phyloP scores from a whole-genome alignment of 2,888 invertebrate species.

The Watsonalla binaria region DNA sequence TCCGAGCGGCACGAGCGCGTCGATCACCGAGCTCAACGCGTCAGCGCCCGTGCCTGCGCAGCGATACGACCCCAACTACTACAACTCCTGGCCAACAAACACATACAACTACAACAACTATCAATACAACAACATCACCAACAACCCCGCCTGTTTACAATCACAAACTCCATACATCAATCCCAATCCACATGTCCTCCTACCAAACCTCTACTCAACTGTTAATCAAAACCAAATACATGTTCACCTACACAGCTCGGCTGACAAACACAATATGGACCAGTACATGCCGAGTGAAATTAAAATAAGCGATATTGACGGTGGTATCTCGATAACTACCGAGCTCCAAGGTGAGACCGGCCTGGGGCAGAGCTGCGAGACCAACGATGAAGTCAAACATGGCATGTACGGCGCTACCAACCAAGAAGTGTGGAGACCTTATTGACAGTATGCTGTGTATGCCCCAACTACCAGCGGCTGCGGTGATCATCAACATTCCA shows the following conservation, averaged over 20 bases:
- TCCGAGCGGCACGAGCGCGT: slow-evolving; percentile 50
- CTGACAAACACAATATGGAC: slow-evolving; percentile 82
- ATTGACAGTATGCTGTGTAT: slow-evolving; percentile 80
- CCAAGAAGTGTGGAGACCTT: slow-evolving; percentile 87
- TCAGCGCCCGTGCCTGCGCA: slow-evolving; percentile 47
- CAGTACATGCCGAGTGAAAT: slow-evolving; percentile 81
- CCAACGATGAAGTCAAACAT: slow-evolving; percentile 75
- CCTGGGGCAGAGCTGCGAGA: slow-evolving; percentile 63
- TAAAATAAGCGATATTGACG: slow-evolving; percentile 80
- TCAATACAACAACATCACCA: slow-evolving; percentile 82
- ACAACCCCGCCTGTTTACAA: slow-evolving; percentile 70
- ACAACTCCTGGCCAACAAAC: slow-evolving; percentile 80
- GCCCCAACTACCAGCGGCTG: slow-evolving; percentile 14
- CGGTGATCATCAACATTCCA: slow-evolving; percentile 43
- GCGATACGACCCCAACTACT: slow-evolving; percentile 77
- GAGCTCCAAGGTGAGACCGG: slow-evolving; percentile 59
- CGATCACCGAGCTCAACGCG: slow-evolving; percentile 69
- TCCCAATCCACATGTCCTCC: slow-evolving; percentile 83
- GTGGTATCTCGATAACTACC: slow-evolving; percentile 77
- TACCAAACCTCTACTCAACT: slow-evolving; percentile 89
- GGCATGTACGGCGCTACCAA: slow-evolving; percentile 55
- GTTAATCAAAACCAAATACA: slow-evolving; percentile 94
- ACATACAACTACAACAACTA: slow-evolving; percentile 84
- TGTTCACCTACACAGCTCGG: slow-evolving; percentile 84
- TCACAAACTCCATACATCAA: slow-evolving; percentile 80